Base-by-base conservation (phyloP, 2,888 invertebrate species). In the Horisme vitalbata region DNA sequence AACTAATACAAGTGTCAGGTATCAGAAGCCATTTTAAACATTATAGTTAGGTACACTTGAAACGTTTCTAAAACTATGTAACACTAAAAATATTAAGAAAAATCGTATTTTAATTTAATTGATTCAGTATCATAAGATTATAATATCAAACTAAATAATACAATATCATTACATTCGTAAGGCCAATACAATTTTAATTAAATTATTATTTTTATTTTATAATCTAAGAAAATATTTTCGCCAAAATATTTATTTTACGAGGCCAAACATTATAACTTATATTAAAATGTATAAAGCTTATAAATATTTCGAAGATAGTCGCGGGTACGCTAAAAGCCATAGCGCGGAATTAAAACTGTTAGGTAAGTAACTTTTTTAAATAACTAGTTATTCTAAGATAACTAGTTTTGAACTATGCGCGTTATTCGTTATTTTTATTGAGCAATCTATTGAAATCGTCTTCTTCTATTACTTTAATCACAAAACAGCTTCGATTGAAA, bases 51-150 rank as follows among this genome's bases (percentile, higher is more conserved):
- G n/a, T n/a, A n/a, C n/a, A n/a, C 1, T 18, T 18, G 6, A 18
- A 18, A 18, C 6, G 2, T 23, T 14, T 27, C 35, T 49, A 49
- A 39, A 44, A 44, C 49, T 49, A 44, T 39, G 15, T 44, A 44
- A 49, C 49, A 36, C 49, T 44, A 59, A 59, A 54, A 48, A 41
- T 41, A 50, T 48, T 52, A 59, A 41, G 57, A 45, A 63, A 63
- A 61, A 59, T 57, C 59, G 57, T 62, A 54, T 51, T 34, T 56
- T 61, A 59, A 55, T 61, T 53, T 68, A 68, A 68, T 68, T 63
- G 64, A 63, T 59, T 65, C 56, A 55, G 55, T 57, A 55, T 63
- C 57, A 60, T 68, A 68, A 63, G 55, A 64, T 58, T 57, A 37
- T 39, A 51, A 37, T 45, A 57, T 45, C 48, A 45, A 46, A 48